phyloP scores from a whole-genome alignment of 2,888 invertebrate genomes.

The Tiliacea aurago region DNA sequence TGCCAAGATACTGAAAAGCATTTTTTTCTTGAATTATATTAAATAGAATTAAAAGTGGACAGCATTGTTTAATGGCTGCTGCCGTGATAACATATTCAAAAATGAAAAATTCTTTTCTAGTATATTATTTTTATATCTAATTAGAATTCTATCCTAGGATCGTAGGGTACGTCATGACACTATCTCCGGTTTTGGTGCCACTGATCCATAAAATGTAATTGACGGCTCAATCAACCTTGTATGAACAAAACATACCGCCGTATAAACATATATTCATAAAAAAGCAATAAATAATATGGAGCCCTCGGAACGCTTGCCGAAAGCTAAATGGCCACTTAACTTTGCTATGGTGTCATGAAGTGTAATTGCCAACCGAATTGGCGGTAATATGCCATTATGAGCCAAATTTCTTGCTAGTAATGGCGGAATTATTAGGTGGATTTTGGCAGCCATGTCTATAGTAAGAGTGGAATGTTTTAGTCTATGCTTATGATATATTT shows the following conservation, averaged over 20 bases:
- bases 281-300: slow-evolving; percentile 60
- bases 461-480: slow-evolving; percentile 39
- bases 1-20: slow-evolving; percentile 16
- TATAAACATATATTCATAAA: slow-evolving; percentile 54
- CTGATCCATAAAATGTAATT: slow-evolving; percentile 31
- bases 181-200: slow-evolving; percentile 27
- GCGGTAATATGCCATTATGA: slow-evolving; percentile 64
- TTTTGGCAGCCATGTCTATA: slow-evolving; percentile 38
- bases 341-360: slow-evolving; percentile 63
- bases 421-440: slow-evolving; percentile 42
- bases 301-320: slow-evolving; percentile 47
- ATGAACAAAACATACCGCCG: slow-evolving; percentile 1
- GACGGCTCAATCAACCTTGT: slow-evolving; percentile 28
- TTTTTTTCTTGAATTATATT: not conserved
- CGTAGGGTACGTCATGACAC: slow-evolving; percentile 18
- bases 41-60: not conserved
- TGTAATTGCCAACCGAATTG: slow-evolving; percentile 62
- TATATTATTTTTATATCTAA: too few relatives aligned
- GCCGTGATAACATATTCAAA: not conserved
- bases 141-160: not conserved
- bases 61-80: not conserved
- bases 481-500: not conserved
- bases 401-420: slow-evolving; percentile 34
- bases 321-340: slow-evolving; percentile 63
- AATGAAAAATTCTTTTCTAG: not conserved